Evolutionary conservation across 2,797 vertebrate species (phyloP).

Genomic region (Diglossa cyanea): DNA sequence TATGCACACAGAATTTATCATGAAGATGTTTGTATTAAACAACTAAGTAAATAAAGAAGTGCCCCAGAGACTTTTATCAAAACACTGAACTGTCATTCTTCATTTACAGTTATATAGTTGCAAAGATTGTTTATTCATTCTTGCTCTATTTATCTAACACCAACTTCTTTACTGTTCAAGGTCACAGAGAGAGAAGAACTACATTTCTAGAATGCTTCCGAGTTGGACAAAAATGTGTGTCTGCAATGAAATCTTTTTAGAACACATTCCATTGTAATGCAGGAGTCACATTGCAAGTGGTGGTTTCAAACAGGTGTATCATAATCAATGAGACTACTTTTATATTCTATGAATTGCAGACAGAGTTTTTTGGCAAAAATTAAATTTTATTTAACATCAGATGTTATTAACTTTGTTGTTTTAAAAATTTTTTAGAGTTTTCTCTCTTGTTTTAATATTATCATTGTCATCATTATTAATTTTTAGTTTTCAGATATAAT

Average conservation of each 20-base stretch:
- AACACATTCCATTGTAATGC: neutral
- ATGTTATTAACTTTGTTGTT: neutral
- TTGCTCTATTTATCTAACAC: slow-evolving; percentile 41
- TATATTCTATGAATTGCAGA: neutral
- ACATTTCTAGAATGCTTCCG: slow-evolving; percentile 13
- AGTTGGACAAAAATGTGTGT: neutral
- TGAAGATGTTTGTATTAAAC: slow-evolving; percentile 7
- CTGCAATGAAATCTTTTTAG: neutral
- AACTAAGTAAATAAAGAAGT: slow-evolving; percentile 51
- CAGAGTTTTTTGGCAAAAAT: neutral
- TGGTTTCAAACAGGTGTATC: neutral
- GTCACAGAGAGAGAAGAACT: slow-evolving; percentile 40
- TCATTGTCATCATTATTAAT: rapidly evolving
- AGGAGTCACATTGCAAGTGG: neutral
- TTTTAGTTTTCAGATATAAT: neutral
- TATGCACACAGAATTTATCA: slow-evolving; percentile 21
- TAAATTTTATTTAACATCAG: neutral
- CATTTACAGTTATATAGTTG: slow-evolving; percentile 64
- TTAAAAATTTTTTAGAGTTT: neutral
- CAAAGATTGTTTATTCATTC: slow-evolving; percentile 50
- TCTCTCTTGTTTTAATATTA: neutral
- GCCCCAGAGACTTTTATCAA: slow-evolving; percentile 13
- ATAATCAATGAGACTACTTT: neutral
- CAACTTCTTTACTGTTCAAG: slow-evolving; percentile 37
- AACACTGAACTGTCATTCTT: slow-evolving; percentile 51